Evolutionary conservation across 1,140 invertebrate species (phyloP).

Genomic region (Phortica variegata): DNA sequence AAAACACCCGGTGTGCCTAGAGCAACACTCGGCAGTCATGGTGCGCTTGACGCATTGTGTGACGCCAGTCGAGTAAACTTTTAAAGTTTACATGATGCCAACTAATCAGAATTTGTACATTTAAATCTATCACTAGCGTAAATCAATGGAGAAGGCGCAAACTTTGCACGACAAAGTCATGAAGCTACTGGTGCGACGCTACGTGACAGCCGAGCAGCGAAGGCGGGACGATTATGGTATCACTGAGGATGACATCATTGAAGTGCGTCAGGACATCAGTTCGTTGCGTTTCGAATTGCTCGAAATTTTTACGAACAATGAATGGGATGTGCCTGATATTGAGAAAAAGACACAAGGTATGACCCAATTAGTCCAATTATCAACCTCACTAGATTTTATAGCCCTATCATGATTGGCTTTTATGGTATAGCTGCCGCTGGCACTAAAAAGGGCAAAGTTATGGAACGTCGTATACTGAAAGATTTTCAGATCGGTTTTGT

Average conservation of each 20-base stretch:
- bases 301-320: conserved; percentile 81
- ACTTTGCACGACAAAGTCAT: conserved; percentile 74
- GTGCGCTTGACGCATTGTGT: conserved; percentile 28
- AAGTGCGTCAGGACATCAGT: conserved; percentile 92
- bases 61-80: not conserved
- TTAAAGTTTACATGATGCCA: too few relatives aligned
- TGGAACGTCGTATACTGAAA: conserved; percentile 82
- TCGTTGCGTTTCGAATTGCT: conserved; percentile 82
- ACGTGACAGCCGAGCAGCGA: conserved; percentile 80
- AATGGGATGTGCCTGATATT: conserved; percentile 74
- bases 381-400: not conserved
- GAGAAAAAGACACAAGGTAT: conserved; percentile 64
- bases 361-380: conserved; percentile 11
- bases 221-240: conserved; percentile 82
- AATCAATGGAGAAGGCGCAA: conserved; percentile 69
- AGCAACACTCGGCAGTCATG: not conserved
- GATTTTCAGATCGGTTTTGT: conserved; percentile 88
- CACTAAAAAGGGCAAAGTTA: conserved; percentile 80
- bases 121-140: too few relatives aligned
- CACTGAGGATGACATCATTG: conserved; percentile 94
- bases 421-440: conserved; percentile 61
- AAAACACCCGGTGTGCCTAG: conserved; percentile 30
- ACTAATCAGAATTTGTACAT: too few relatives aligned
- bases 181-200: conserved; percentile 75
- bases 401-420: not conserved